Base-by-base conservation (phyloP, 30 jellyfish, hydroid and myxozoan species). In the Pelagia noctiluca region DNA sequence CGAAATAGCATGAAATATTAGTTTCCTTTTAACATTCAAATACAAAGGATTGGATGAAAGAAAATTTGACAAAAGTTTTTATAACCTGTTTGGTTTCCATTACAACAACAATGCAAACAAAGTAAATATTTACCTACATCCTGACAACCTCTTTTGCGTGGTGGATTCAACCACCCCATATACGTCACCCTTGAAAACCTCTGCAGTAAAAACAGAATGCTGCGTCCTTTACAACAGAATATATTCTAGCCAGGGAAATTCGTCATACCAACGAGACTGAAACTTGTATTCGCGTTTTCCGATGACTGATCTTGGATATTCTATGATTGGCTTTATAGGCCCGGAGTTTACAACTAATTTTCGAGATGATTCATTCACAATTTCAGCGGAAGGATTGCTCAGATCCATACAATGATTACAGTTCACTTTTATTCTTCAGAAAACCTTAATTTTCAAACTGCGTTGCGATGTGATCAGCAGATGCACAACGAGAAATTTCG, bases 221-320 rank as follows among this genome's bases (percentile, higher is more conserved):
- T 0, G 89, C 89, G 47, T 78, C 85, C 69, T 78, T 78, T 33
- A 32, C 36, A 53, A 48, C 85, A 42, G 84, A 71, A 42, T 71
- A n/a, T n/a, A 71, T 71, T 71, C 84, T 26, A 71, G 84, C 84
- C 89, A 31, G 65, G 72, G 37, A 76, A 68, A 33, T 26, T 67
- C 65, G 70, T 76, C 32, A 34, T 70, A 54, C 71, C 93, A 68
- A 72, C 63, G 50, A 50, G 80, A 69, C 93, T 82, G 87, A 50
- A 81, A 22, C 31, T 35, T 33, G 77, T n/a, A 32, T 19, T 71
- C 84, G 12, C 84, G 32, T 29, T 71, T 38, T 32, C 84, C 84
- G 13, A n/a, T 71, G 77, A 32, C 32, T 33, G 84, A 33, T 71
- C 36, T 71, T 29, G 76, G 32, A 42, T 32, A 71, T 71, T 34